Base-by-base conservation (phyloP, 2,797 vertebrate genomes). In the Malacoctenus gilli region DNA sequence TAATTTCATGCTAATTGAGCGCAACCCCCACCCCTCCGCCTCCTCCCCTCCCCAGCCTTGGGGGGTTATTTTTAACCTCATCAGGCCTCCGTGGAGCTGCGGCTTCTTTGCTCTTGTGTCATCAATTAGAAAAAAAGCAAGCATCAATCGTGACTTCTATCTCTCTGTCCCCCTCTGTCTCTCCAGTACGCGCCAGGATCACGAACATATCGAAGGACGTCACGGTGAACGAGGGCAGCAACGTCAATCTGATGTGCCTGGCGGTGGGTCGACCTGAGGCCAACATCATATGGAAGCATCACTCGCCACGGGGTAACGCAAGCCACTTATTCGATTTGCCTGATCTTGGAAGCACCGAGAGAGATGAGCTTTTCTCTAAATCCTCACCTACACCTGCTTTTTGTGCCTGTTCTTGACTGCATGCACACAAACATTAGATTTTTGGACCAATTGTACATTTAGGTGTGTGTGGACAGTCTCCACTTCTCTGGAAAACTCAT, bases 181-280 rank as follows among this genome's bases (percentile, higher is more conserved):
- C n/a, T n/a, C n/a, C 79, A 99, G 97, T 99, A 50, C 95, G 96
- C 41, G 95, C 97, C 3, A 94, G 92, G 89, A 98, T 99, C 62
- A 93, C 95, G 38, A 97, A 98, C 81, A 95, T 99, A 85, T 95
- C 96, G 0, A 92, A 90, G 3, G 94, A 97, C 60, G 68, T 98
- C 81, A 94, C 94, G 0, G 95, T 99, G 80, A 99, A 98, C 0
- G 97, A 98, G 77, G 96, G 97, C 78, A 97, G 94, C 89, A 95
- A 92, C 0, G 91, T 98, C 65, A 95, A 92, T 49, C 93, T 99
- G 5, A 92, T 96, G 87, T 99, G 97, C 82, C 81, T 97, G 79
- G 96, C 95, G 0, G 92, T 95, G 0, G 96, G 97, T 52, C 92
- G 96, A 80, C 97, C 97, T 0, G 96, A 98, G 70, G 95, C 97